A percentile compares a stretch with the other conserved stretches of the same genome.
These are phyloP conservation scores for Bergia puertoricense DNA, from an alignment of 92 coral and sea anemone species.

Conservation along the genomic window DNA sequence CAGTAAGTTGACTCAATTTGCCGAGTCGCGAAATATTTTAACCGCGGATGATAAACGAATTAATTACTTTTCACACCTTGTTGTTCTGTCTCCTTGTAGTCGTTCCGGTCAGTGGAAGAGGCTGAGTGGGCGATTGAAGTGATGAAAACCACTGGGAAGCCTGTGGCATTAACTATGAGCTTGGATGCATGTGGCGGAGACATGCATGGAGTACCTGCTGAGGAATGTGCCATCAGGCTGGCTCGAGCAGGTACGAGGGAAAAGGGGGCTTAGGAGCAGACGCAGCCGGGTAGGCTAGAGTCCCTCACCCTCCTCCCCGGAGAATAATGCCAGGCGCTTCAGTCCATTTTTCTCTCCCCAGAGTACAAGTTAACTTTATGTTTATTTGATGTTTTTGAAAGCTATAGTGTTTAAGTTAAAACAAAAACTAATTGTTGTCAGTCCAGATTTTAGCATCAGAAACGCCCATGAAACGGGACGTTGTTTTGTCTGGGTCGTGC, in stretches of 20 bases:
- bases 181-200: not conserved
- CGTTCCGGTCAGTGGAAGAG: slow-evolving; percentile 13
- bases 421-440: too few relatives aligned
- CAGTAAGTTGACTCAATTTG: not conserved
- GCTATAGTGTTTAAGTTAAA: too few relatives aligned
- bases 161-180: slow-evolving; percentile 19
- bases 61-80: not conserved
- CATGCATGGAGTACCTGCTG: not conserved
- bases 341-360: too few relatives aligned
- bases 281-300: not conserved
- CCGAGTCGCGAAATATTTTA: not conserved
- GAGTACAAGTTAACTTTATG: too few relatives aligned
- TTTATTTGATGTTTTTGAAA: too few relatives aligned
- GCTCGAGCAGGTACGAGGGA: slow-evolving; percentile 21
- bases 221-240: slow-evolving; percentile 21
- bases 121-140: slow-evolving; percentile 29
- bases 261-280: too few relatives aligned
- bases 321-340: too few relatives aligned
- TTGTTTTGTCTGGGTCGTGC: too few relatives aligned
- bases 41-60: not conserved
- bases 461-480: too few relatives aligned
- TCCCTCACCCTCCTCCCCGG: not conserved
- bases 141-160: slow-evolving; percentile 26
- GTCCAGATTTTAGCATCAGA: too few relatives aligned
- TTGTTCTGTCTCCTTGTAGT: not conserved